Evolutionary conservation across 2,113 vertebrate species (phyloP).

Genomic region (Aptenodytes patagonicus): DNA sequence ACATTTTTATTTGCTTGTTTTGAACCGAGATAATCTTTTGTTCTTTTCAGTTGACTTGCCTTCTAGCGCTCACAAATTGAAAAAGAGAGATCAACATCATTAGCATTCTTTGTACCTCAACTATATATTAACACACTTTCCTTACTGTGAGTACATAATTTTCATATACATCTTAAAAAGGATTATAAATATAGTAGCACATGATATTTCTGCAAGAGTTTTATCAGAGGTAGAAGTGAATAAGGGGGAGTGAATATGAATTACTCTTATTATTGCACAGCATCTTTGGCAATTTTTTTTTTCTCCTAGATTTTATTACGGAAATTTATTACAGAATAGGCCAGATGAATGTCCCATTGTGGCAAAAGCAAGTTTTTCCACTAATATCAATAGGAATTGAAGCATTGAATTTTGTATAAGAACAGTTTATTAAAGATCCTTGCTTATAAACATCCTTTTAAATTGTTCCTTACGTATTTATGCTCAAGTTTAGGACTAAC

Average conservation of each 20-base stretch:
- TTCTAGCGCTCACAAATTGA: neutral
- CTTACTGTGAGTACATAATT: neutral
- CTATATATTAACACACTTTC: neutral
- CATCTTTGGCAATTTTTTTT: neutral
- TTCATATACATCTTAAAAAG: neutral
- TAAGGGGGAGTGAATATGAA: neutral
- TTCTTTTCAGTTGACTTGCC: conserved; percentile 50
- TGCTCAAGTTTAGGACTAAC: neutral
- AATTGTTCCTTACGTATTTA: neutral
- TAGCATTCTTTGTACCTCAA: conserved; percentile 21
- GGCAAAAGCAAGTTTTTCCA: neutral
- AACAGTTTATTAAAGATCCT: neutral
- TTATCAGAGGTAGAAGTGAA: neutral
- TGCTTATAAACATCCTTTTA: neutral
- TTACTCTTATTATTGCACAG: neutral
- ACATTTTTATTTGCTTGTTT: conserved; percentile 40
- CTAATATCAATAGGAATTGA: neutral
- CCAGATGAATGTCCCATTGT: neutral
- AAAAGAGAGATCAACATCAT: conserved; percentile 29
- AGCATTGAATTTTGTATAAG: neutral
- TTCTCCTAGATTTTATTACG: neutral
- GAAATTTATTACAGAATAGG: neutral
- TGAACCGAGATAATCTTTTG: conserved; percentile 43
- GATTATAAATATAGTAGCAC: neutral
- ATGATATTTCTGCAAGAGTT: neutral